Base-by-base conservation (phyloP, 2,797 vertebrate species). In the Notamacropus eugenii region DNA sequence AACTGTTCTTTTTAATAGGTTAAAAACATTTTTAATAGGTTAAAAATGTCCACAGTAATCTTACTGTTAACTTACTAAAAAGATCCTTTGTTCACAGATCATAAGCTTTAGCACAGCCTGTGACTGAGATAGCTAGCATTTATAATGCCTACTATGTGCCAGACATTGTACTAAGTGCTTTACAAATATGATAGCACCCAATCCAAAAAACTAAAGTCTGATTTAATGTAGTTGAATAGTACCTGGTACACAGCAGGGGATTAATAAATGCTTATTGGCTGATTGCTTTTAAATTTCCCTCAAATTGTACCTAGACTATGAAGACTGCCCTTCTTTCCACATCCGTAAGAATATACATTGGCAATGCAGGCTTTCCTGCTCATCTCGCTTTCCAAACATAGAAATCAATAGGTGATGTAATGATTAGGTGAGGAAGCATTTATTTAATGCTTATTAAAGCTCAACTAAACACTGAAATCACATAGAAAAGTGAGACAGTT, bases 51-150 rank as follows among this genome's bases (percentile, higher is more conserved):
- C 96, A 91, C 67, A 74, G 90, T 14, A 93, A 56, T 62, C 90
- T 95, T 95, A 93, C 93, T 94, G 96, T 96, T 93, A 62, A 87
- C 92, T 95, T 96, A 91, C 96, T 93, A 91, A 90, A 92, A 97
- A 97, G 96, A 82, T 90, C 92, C 55, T 94, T 92, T 95, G 93
- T 94, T 95, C 95, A 93, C 52, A n/a, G 31, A 67, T 34, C 11
- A 12, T 62, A 62, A 62, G 59, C 12, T 34, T 67, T 13, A 67
- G 59, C 12, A 67, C 31, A 74, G 14, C 34, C 62, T 74, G 19
- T 16, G n/a, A 74, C 62, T 40, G 34, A 74, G 34, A 40, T 40
- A 40, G 34, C 31, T 34, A 34, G 31, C 59, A 34, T 34, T 62
- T 62, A 62, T 62, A 31, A 31, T 1, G 16, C 31, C 59, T 62